Conservation (phyloP, 2,797 vertebrate genomes). For the Melanotaenia pygmaea region DNA sequence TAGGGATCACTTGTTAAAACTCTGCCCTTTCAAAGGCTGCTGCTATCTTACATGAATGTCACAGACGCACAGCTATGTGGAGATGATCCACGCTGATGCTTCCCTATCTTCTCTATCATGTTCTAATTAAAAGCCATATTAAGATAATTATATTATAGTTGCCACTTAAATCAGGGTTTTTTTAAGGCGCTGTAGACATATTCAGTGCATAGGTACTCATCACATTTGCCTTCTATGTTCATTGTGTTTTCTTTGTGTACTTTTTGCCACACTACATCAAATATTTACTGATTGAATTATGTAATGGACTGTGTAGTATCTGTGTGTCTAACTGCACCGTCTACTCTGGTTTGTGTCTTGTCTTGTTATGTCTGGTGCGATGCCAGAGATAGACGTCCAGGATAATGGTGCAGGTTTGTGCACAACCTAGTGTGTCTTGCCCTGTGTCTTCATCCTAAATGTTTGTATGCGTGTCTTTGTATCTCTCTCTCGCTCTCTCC, state of each 20-base stretch:
- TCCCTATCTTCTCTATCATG: background rate
- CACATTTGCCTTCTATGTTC: slow-evolving; percentile 34
- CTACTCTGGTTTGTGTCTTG: slow-evolving; percentile 72
- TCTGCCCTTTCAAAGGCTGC: slow-evolving; percentile 42
- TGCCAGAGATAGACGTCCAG: slow-evolving; percentile 81
- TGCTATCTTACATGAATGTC: slow-evolving; percentile 32
- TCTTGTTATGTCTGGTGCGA: slow-evolving; percentile 73
- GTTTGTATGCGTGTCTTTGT: slow-evolving; percentile 54
- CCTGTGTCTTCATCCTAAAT: slow-evolving; percentile 43
- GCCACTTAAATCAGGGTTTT: slow-evolving; percentile 28
- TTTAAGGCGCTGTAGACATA: slow-evolving; percentile 30
- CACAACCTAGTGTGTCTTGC: slow-evolving; percentile 61
- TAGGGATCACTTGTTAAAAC: slow-evolving; percentile 46
- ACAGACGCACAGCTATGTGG: slow-evolving; percentile 21
- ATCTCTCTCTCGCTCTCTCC: slow-evolving; percentile 14
- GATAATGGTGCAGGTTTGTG: slow-evolving; percentile 88
- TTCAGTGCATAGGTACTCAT: slow-evolving; percentile 41
- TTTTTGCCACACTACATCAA: slow-evolving; percentile 32
- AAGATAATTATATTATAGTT: slow-evolving; percentile 15
- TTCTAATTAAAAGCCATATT: slow-evolving; percentile 30
- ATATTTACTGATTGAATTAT: slow-evolving; percentile 37
- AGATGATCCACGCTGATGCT: slow-evolving; percentile 10
- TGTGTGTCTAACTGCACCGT: slow-evolving; percentile 72
- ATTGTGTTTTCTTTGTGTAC: slow-evolving; percentile 46
- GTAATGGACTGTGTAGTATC: slow-evolving; percentile 53